Evolutionary conservation across 1,140 invertebrate species (phyloP).

Genomic region (Drosophila leontia): DNA sequence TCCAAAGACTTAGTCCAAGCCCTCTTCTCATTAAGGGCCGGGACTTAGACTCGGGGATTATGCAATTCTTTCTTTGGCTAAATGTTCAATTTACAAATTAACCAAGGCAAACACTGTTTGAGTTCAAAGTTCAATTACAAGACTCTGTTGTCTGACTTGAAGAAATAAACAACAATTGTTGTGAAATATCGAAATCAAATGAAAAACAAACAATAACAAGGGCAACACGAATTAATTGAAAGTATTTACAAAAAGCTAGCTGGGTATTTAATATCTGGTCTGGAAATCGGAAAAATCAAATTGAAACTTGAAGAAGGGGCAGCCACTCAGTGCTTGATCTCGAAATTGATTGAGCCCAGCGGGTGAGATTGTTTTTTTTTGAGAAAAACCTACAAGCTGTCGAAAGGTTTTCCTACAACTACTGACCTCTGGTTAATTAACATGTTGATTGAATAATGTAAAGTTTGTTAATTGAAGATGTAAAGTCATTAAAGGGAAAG

Average conservation of each 20-base stretch:
- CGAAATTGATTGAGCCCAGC: conserved; percentile 49
- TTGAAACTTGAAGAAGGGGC: conserved; percentile 26
- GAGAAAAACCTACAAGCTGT: conserved; percentile 20
- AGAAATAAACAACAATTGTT: conserved; percentile 43
- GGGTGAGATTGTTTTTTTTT: conserved; percentile 16
- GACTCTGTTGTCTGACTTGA: conserved; percentile 19
- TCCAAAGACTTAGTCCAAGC: conserved; percentile 5
- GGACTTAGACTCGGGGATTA: conserved; percentile 35
- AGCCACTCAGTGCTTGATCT: conserved; percentile 7
- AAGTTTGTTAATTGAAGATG: neutral
- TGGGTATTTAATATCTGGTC: conserved; percentile 44
- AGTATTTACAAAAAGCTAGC: conserved; percentile 41
- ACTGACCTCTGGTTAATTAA: conserved; percentile 37
- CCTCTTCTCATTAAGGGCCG: conserved; percentile 64
- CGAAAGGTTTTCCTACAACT: conserved; percentile 21
- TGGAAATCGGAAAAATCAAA: conserved; percentile 37
- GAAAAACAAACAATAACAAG: conserved; percentile 59
- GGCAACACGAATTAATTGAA: conserved; percentile 70
- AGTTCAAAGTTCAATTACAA: conserved; percentile 73
- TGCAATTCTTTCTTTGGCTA: conserved; percentile 53
- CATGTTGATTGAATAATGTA: conserved; percentile 21
- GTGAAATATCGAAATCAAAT: conserved; percentile 50
- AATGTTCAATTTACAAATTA: conserved; percentile 60
- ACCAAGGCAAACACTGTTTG: conserved; percentile 39
- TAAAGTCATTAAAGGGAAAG: neutral